These are phyloP conservation scores for Morpho achilles DNA, from an alignment of 2,888 invertebrate genomes.

Conservation along the genomic window DNA sequence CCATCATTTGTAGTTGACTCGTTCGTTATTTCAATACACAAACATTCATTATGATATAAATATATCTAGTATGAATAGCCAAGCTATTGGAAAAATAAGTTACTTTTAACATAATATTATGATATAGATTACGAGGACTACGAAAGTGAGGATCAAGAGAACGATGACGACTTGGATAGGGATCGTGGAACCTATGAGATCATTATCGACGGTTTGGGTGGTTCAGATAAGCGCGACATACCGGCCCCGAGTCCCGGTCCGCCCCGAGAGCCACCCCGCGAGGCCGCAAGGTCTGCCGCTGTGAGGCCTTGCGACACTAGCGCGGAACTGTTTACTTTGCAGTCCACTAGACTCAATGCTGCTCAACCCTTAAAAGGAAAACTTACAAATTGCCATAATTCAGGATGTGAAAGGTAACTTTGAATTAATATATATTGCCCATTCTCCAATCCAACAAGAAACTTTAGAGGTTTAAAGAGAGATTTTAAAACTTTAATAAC, in stretches of 20 bases:
- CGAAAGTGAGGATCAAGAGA: slow-evolving; percentile 59
- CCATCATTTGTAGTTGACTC: no score
- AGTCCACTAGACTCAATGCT: slow-evolving; percentile 88
- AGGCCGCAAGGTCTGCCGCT: slow-evolving; percentile 76
- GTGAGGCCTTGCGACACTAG: slow-evolving; percentile 92
- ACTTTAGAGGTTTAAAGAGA: no score
- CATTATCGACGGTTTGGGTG: slow-evolving; percentile 67
- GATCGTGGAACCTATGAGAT: slow-evolving; percentile 72
- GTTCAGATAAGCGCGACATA: slow-evolving; percentile 47
- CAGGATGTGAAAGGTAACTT: slow-evolving; percentile 89
- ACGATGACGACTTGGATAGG: slow-evolving; percentile 55
- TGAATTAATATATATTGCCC: neutral
- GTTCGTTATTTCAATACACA: no score
- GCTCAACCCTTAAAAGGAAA: slow-evolving; percentile 93
- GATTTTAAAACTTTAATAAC: no score
- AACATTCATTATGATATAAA: no score
- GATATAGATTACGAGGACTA: slow-evolving; percentile 65
- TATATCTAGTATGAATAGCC: no score
- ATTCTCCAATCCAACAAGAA: neutral
- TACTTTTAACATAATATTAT: neutral
- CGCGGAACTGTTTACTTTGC: slow-evolving; percentile 91
- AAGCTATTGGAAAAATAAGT: no score
- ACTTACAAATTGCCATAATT: slow-evolving; percentile 91
- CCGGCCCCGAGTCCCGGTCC: slow-evolving; percentile 50
- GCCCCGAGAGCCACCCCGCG: slow-evolving; percentile 68